These are phyloP conservation scores for Tychaedon coryphoeus DNA, from an alignment of 2,113 vertebrate species.

Conservation along the genomic window DNA sequence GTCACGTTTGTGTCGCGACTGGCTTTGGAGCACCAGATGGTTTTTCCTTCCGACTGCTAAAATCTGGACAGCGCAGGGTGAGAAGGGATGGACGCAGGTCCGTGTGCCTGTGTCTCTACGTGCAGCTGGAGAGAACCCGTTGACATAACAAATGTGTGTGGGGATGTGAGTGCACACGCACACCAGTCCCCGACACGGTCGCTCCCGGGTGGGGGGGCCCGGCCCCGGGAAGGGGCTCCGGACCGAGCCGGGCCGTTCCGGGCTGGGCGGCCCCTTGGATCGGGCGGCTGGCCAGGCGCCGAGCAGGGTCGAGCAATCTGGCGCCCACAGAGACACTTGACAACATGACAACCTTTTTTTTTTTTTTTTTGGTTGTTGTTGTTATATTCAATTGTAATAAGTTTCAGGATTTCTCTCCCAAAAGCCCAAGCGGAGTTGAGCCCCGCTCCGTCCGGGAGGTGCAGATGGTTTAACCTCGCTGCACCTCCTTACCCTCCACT, in stretches of 20 bases:
- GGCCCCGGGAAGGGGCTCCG: no score
- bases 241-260: not conserved
- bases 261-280: not conserved
- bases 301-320: not conserved
- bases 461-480: not conserved
- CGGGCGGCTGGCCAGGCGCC: not conserved
- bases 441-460: not conserved
- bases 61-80: not conserved
- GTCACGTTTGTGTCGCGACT: not conserved
- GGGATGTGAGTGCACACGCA: not conserved
- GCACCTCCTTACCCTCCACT: not conserved
- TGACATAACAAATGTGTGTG: not conserved
- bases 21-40: not conserved
- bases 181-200: rapidly evolving
- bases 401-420: not conserved
- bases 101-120: not conserved
- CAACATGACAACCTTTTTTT: not conserved
- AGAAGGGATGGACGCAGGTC: not conserved
- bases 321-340: not conserved
- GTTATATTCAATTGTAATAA: not conserved
- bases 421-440: not conserved
- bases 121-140: not conserved
- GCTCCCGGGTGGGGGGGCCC: rapidly evolving
- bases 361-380: not conserved
- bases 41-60: not conserved